Base-by-base conservation (phyloP, 2,888 invertebrate genomes). In the Cosmia trapezina region DNA sequence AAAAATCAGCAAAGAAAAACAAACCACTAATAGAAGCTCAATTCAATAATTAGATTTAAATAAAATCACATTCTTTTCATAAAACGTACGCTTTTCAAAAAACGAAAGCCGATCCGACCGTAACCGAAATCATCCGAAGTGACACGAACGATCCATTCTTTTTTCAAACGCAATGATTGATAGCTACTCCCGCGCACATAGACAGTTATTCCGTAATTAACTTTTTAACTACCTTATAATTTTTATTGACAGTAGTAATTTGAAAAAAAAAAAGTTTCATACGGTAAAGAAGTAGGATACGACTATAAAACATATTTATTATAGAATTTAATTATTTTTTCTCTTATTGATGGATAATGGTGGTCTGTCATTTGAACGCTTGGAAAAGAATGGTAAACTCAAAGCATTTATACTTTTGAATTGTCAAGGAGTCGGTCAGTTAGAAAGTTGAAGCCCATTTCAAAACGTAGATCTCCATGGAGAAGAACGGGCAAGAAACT, bases 161-260 rank as follows among this genome's bases (percentile, higher is more conserved):
- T 61, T 53, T 62, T 73, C 76, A 62, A 79, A 57, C 72, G 57
- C 14, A 8, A 53, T 76, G 76, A 76, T 76, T 76, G 73, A 76
- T 76, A 72, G 76, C 17, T 45, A 41, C 76, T 62, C 22, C 49
- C 41, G 61, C 47, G 70, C 45, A 41, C 56, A 72, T 33, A 41
- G 57, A 79, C 76, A 76, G 79, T 76, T 76, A 76, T 72, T 73
- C 11, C 28, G 57, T 79, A 76, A 76, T 76, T 76, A 76, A 51
- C 41, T 51, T 62, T 70, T 72, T 79, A 76, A 76, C 62, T 59
- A 63, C 14, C 28, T 72, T 57, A 51, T 76, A 79, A 79, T 76
- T 76, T 76, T 79, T 79, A 76, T 76, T 76, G 76, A 76, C 76
- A 79, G 77, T 57, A 56, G 66, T 53, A 51, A 76, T 72, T 72